Conservation (phyloP, 1,140 invertebrate species). For the Bombus huntii region DNA sequence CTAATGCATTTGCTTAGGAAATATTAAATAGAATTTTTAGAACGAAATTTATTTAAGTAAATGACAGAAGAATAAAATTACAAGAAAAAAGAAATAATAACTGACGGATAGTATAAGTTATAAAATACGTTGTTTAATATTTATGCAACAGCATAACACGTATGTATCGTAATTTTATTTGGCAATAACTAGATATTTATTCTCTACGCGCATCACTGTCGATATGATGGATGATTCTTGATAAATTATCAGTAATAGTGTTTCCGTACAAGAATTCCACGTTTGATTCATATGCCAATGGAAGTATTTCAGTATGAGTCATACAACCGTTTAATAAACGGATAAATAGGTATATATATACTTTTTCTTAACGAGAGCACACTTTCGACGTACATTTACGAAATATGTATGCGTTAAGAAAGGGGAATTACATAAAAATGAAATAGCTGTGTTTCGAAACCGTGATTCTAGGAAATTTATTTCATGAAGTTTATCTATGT, state of each 20-base stretch:
- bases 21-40: neutral
- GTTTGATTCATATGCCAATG: neutral
- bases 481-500: neutral
- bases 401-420: neutral
- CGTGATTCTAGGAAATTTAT: neutral
- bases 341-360: neutral
- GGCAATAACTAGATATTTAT: neutral
- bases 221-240: neutral
- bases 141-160: neutral
- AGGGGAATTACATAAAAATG: neutral
- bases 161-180: neutral
- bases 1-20: neutral
- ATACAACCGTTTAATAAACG: neutral
- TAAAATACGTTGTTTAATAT: neutral
- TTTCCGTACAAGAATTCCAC: constrained; percentile 16
- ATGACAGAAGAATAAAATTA: neutral
- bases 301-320: neutral
- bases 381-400: neutral
- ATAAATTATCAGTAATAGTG: neutral
- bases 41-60: neutral
- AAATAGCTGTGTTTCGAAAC: neutral
- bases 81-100: neutral
- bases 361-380: neutral
- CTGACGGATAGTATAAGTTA: neutral
- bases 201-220: neutral